Percentiles rank a stretch among this genome's conserved stretches.
Evolutionary conservation across 2,113 vertebrate species (phyloP).

Genomic region (Lepisosteus osseus): DNA sequence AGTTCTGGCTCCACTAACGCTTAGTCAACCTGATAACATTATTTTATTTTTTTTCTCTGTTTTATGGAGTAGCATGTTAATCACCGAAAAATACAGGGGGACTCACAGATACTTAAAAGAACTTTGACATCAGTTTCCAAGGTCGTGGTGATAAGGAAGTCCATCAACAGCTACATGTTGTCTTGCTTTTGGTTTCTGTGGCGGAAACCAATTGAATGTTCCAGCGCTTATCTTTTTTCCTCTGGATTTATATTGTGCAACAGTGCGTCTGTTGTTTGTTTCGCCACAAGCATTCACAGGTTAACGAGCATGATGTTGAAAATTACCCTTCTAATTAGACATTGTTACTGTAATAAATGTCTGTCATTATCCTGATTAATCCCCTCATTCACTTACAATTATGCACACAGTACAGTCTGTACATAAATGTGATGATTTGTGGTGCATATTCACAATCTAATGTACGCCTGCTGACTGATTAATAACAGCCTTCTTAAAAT

Average conservation of each 20-base stretch:
- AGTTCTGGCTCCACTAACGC: slow-evolving; percentile 8
- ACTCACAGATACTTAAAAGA: slow-evolving; percentile 20
- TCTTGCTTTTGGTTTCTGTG: slow-evolving; percentile 11
- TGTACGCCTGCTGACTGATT: too few relatives aligned
- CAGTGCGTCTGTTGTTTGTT: too few relatives aligned
- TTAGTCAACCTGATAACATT: slow-evolving; percentile 15
- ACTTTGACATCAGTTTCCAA: slow-evolving; percentile 22
- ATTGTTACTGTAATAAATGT: too few relatives aligned
- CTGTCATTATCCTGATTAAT: too few relatives aligned
- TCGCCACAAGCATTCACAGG: neutral
- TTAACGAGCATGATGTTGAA: too few relatives aligned
- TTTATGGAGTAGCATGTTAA: slow-evolving; percentile 16
- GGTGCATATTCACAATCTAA: too few relatives aligned
- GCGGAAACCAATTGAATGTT: slow-evolving; percentile 1
- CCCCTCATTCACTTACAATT: too few relatives aligned
- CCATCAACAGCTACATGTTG: slow-evolving; percentile 10
- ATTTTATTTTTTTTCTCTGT: slow-evolving; percentile 24
- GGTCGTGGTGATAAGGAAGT: slow-evolving; percentile 26
- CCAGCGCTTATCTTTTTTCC: slow-evolving; percentile 13
- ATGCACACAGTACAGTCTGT: too few relatives aligned
- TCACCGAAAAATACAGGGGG: slow-evolving; percentile 15
- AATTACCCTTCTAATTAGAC: too few relatives aligned
- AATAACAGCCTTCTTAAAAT: too few relatives aligned
- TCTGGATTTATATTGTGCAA: too few relatives aligned
- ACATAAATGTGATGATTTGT: too few relatives aligned